Conservation (phyloP, 2,113 vertebrate species). For the Crypturellus undulatus region DNA sequence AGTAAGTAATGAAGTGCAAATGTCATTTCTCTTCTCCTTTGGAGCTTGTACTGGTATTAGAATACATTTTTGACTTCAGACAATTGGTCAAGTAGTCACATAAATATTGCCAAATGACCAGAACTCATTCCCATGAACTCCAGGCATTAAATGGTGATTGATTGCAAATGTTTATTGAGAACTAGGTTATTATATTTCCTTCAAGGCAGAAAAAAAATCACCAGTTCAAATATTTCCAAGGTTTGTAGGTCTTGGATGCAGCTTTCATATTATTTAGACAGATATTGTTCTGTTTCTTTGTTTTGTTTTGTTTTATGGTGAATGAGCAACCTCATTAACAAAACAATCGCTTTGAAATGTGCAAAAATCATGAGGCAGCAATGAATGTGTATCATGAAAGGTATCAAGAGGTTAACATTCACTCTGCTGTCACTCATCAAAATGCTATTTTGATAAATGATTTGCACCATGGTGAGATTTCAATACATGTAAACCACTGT, state of each 20-base stretch:
- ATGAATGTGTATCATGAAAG: not conserved
- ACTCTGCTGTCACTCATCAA: not conserved
- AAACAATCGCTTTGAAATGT: not conserved
- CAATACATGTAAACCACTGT: not conserved
- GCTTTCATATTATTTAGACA: not conserved
- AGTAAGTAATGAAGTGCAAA: not conserved
- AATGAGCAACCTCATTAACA: not conserved
- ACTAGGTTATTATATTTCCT: not conserved
- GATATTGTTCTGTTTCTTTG: not conserved
- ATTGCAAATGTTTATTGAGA: not conserved
- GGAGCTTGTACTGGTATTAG: not conserved
- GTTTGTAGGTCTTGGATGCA: not conserved
- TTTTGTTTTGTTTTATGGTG: not conserved
- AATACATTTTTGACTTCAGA: not conserved
- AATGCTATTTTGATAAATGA: not conserved
- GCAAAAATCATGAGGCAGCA: not conserved
- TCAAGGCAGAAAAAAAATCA: not conserved
- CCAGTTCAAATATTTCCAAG: not conserved
- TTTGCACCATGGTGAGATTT: not conserved
- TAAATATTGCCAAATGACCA: not conserved
- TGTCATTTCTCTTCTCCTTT: not conserved
- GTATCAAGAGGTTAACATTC: conserved; percentile 6
- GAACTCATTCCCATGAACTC: not conserved
- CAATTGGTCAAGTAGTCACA: not conserved
- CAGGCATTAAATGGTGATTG: not conserved